Evolutionary conservation across 2,113 vertebrate genomes (phyloP).

Genomic region (Rhea americana): DNA sequence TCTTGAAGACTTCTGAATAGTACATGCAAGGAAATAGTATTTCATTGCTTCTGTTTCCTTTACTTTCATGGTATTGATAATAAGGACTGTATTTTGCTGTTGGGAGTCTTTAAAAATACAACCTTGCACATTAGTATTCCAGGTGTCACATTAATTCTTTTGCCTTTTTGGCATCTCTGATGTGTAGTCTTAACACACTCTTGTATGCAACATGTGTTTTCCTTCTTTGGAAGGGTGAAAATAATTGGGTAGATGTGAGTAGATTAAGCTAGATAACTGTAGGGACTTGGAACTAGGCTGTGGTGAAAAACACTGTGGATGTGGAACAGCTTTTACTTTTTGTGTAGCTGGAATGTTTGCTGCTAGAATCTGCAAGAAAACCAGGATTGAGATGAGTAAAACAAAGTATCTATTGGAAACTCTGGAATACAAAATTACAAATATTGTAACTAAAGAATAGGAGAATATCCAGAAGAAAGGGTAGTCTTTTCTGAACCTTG

Average conservation of each 20-base stretch:
- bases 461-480: not conserved
- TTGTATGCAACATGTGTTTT: not conserved
- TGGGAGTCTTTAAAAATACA: not conserved
- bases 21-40: not conserved
- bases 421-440: not conserved
- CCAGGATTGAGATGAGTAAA: not conserved
- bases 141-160: not conserved
- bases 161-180: not conserved
- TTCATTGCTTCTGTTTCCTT: not conserved
- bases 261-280: not conserved
- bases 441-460: not conserved
- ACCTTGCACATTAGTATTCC: not conserved
- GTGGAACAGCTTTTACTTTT: not conserved
- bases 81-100: accelerated
- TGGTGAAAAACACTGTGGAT: not conserved
- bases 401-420: not conserved
- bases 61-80: not conserved
- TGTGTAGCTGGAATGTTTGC: not conserved
- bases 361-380: not conserved
- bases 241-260: not conserved
- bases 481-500: not conserved
- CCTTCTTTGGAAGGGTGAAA: not conserved
- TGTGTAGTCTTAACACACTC: not conserved
- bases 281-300: not conserved
- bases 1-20: not conserved